phyloP scores from a whole-genome alignment of 37 sponge, comb jelly and placozoan species.

The Aphrocallistes beatrix region DNA sequence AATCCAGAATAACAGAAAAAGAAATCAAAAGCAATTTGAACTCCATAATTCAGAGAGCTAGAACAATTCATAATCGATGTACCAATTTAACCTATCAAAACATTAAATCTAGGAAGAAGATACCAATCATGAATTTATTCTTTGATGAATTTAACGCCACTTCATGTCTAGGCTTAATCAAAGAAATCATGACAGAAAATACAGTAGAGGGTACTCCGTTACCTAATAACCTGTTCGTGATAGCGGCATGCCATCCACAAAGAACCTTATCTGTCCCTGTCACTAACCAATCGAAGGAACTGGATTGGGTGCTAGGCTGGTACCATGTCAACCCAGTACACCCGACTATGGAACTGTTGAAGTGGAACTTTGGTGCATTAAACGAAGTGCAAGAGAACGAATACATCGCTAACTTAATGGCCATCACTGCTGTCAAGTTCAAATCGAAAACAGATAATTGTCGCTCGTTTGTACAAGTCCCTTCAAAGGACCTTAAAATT shows the following conservation, averaged over 20 bases:
- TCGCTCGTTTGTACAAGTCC: background rate
- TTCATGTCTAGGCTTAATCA: conserved; percentile 76
- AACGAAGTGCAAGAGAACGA: conserved; percentile 53
- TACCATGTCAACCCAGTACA: conserved; percentile 67
- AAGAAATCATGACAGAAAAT: conserved; percentile 63
- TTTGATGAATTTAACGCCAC: conserved; percentile 81
- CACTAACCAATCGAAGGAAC: background rate
- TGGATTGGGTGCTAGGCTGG: conserved; percentile 50
- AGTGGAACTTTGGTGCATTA: conserved; percentile 77
- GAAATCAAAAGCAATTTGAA: background rate
- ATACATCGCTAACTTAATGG: conserved; percentile 34
- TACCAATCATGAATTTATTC: conserved; percentile 30
- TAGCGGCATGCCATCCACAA: conserved; percentile 78
- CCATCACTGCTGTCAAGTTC: background rate
- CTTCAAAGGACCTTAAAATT: background rate
- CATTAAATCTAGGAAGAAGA: background rate
- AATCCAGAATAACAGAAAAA: conserved; percentile 38
- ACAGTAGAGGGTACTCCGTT: conserved; percentile 59
- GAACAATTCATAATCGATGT: background rate
- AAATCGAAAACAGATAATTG: background rate
- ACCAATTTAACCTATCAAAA: background rate
- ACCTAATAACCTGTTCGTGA: conserved; percentile 53
- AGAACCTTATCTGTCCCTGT: background rate
- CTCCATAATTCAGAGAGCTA: background rate
- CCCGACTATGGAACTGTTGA: conserved; percentile 54